A percentile compares a stretch with the other conserved stretches of the same genome.
Conservation (phyloP, 2,797 vertebrate genomes). For the Lagorchestes hirsutus region DNA sequence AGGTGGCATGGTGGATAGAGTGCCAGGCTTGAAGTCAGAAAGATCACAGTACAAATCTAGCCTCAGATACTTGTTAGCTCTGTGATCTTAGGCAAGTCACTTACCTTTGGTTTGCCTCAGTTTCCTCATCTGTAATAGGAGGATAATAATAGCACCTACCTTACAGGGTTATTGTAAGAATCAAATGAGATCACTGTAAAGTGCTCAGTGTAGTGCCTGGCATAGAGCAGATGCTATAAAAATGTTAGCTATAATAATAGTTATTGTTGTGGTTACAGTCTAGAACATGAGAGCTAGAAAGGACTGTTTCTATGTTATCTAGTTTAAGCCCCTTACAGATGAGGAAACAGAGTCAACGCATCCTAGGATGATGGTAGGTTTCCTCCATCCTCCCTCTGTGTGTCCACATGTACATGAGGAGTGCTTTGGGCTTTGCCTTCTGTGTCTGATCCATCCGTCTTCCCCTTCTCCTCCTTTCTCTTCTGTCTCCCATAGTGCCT, state of each 20-base stretch:
- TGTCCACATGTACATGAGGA: background rate
- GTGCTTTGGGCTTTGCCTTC: background rate
- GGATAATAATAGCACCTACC: background rate
- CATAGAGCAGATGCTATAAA: background rate
- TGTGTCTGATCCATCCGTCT: background rate
- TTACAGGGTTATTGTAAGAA: background rate
- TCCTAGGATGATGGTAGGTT: background rate
- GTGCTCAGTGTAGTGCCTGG: background rate
- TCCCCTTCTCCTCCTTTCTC: background rate
- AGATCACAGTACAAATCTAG: background rate
- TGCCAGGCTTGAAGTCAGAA: background rate
- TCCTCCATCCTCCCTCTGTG: background rate
- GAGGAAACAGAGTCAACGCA: background rate
- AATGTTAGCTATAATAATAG: background rate
- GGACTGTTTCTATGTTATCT: background rate
- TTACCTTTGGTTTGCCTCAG: background rate
- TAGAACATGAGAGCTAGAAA: background rate
- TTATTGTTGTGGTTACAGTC: background rate
- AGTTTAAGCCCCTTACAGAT: background rate
- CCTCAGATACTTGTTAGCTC: background rate
- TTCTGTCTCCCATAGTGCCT: conserved; percentile 88
- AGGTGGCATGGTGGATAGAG: background rate
- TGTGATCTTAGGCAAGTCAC: background rate
- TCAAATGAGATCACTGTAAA: background rate
- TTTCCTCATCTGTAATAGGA: background rate